Percentiles rank a stretch among this genome's conserved stretches.
phyloP scores from a whole-genome alignment of 2,113 vertebrate genomes.

The Oncorhynchus masou region DNA sequence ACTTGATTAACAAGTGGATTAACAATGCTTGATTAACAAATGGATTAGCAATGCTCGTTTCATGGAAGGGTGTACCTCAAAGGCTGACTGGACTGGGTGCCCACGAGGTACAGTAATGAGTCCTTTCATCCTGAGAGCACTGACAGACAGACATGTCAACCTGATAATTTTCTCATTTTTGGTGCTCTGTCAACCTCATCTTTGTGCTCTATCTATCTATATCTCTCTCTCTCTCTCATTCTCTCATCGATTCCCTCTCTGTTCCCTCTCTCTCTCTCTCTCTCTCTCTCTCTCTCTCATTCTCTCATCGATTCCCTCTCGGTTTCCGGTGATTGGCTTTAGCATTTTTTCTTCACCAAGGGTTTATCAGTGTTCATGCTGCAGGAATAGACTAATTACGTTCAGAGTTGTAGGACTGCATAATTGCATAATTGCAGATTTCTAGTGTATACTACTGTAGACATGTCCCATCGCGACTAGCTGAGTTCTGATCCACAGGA shows the following conservation, averaged over 20 bases:
- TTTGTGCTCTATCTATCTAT: background rate
- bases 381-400: too few relatives aligned
- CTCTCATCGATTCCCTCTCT: conserved; percentile 12
- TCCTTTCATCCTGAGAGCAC: conserved; percentile 57
- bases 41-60: conserved; percentile 78
- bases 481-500: background rate
- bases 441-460: background rate
- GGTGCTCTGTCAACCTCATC: conserved; percentile 15
- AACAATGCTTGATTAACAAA: conserved; percentile 74
- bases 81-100: conserved; percentile 70
- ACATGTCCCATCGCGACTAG: background rate
- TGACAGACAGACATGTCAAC: conserved; percentile 58
- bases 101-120: conserved; percentile 76
- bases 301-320: conserved; percentile 25
- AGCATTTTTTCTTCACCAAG: conserved; percentile 6
- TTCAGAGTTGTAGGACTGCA: too few relatives aligned
- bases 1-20: conserved; percentile 83
- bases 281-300: background rate
- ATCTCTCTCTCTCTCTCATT: background rate
- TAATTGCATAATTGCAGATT: too few relatives aligned
- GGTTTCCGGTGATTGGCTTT: conserved; percentile 31
- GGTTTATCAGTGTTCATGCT: background rate
- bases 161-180: conserved; percentile 59
- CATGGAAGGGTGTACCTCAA: conserved; percentile 76
- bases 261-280: conserved; percentile 10